Evolutionary conservation across 1,140 invertebrate species (phyloP).

Genomic region (Chironomus tepperi): DNA sequence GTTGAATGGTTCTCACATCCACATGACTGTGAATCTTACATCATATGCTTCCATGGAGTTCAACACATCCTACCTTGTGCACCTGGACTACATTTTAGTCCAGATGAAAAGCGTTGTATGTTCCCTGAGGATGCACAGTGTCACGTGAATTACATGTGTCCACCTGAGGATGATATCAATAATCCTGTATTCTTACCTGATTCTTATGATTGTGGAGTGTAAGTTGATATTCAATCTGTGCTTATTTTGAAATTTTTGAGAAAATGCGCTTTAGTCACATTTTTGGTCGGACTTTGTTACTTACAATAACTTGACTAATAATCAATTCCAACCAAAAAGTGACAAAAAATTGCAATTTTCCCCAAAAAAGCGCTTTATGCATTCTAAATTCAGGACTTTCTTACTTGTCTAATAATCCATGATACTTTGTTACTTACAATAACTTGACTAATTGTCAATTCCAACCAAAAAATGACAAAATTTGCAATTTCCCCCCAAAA

Average conservation of each 20-base stretch:
- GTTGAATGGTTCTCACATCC: conserved; percentile 16
- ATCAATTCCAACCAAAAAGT: too few relatives aligned
- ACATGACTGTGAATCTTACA: not conserved
- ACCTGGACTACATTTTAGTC: not conserved
- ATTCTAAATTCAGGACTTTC: too few relatives aligned
- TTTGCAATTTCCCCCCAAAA: too few relatives aligned
- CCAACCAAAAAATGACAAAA: too few relatives aligned
- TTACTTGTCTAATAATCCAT: not conserved
- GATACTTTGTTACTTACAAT: too few relatives aligned
- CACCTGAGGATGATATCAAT: not conserved
- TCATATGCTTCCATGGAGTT: not conserved
- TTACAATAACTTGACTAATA: too few relatives aligned
- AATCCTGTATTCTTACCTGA: conserved; percentile 1
- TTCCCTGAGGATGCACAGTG: not conserved
- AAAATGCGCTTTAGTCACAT: too few relatives aligned
- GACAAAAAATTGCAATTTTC: too few relatives aligned
- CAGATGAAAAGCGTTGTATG: not conserved
- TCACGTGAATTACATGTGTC: not conserved
- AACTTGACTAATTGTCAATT: too few relatives aligned
- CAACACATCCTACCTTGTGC: not conserved
- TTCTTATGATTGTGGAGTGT: not conserved
- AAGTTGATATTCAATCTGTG: not conserved
- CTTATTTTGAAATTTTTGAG: too few relatives aligned
- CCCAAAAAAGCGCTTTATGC: too few relatives aligned
- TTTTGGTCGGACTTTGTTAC: too few relatives aligned